Evolutionary conservation across 1,140 invertebrate species (phyloP).

Genomic region (Palaemon carinicauda): DNA sequence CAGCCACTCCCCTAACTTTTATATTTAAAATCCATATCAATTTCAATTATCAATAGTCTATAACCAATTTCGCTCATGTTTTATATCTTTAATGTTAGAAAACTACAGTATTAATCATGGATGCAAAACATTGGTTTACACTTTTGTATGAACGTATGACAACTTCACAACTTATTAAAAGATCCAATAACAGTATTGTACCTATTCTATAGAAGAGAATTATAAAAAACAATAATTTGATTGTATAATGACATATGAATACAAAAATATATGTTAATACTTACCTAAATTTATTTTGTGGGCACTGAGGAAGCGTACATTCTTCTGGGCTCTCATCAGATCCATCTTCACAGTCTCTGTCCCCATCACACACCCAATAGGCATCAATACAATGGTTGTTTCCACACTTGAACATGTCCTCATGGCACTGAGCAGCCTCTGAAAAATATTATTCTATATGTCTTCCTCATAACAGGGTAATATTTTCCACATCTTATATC

Average conservation of each 20-base stretch:
- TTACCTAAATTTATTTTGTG: constrained; percentile 34
- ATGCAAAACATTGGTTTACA: background rate
- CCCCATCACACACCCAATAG: constrained; percentile 62
- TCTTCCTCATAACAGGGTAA: too few species aligned
- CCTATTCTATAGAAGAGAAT: background rate
- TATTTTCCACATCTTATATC: too few species aligned
- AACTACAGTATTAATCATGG: too few species aligned
- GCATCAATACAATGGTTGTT: constrained; percentile 67
- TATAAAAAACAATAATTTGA: background rate
- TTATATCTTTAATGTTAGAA: too few species aligned
- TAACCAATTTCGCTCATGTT: too few species aligned
- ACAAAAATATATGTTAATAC: background rate
- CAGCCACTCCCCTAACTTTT: too few species aligned
- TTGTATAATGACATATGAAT: background rate
- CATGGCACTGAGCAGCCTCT: constrained; percentile 41
- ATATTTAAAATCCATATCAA: too few species aligned
- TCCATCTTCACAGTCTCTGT: constrained; percentile 60
- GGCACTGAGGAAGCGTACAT: constrained; percentile 17
- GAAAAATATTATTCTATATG: background rate
- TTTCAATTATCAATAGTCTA: too few species aligned
- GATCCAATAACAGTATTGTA: too few species aligned
- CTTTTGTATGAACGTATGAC: background rate
- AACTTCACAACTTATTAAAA: too few species aligned
- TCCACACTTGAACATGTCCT: constrained; percentile 50
- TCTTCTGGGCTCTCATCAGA: constrained; percentile 61